These are phyloP conservation scores for Mylabris phalerata DNA, from an alignment of 1,140 invertebrate genomes.

Conservation along the genomic window DNA sequence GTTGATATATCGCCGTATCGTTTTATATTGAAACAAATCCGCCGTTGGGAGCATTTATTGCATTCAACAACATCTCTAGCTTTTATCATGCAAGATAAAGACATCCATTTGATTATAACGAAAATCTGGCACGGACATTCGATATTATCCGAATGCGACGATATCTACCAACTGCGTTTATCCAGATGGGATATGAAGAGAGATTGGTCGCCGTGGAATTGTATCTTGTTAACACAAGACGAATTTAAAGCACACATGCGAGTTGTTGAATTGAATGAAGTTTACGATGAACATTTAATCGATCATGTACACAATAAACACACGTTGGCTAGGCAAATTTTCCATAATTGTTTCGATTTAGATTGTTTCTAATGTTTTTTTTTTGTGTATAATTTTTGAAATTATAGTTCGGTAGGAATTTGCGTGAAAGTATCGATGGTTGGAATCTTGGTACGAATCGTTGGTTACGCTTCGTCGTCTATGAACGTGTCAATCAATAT, in stretches of 20 bases:
- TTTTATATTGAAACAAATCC: slow-evolving; percentile 53
- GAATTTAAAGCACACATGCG: slow-evolving; percentile 56
- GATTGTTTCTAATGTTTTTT: background rate
- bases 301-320: slow-evolving; percentile 37
- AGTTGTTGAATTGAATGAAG: slow-evolving; percentile 44
- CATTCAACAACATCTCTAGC: slow-evolving; percentile 51
- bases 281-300: slow-evolving; percentile 49
- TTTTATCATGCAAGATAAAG: slow-evolving; percentile 54
- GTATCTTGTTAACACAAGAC: slow-evolving; percentile 56
- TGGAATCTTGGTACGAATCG: slow-evolving; percentile 91
- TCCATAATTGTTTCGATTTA: slow-evolving; percentile 13
- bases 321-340: slow-evolving; percentile 33
- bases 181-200: slow-evolving; percentile 51
- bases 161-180: slow-evolving; percentile 52
- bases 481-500: slow-evolving; percentile 64
- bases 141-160: slow-evolving; percentile 52
- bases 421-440: slow-evolving; percentile 71
- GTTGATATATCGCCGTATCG: slow-evolving; percentile 54
- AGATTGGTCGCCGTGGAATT: slow-evolving; percentile 69
- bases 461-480: slow-evolving; percentile 83
- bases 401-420: slow-evolving; percentile 56
- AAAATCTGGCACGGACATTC: slow-evolving; percentile 63
- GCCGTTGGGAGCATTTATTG: slow-evolving; percentile 50
- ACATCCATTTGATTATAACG: slow-evolving; percentile 58
- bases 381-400: background rate